Conservation (phyloP, 2,888 invertebrate species). For the Caenorhabditis japonica region DNA sequence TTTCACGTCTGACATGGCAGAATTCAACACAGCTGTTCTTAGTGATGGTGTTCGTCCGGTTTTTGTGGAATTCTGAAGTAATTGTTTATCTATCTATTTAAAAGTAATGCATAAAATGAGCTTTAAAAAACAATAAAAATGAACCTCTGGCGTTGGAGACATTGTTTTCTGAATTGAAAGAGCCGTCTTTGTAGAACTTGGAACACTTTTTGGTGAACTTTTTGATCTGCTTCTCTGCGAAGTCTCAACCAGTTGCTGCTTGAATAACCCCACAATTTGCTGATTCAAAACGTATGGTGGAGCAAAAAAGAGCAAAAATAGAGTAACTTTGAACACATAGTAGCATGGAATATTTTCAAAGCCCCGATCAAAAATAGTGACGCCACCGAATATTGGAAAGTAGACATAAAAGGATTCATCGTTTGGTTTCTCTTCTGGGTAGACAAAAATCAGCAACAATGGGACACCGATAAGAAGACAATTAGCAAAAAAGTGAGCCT, state of each 20-base stretch:
- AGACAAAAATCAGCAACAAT: slow-evolving; percentile 45
- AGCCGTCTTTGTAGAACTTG: slow-evolving; percentile 19
- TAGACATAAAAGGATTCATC: slow-evolving; percentile 48
- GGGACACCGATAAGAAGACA: slow-evolving; percentile 45
- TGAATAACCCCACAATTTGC: not conserved
- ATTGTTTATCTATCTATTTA: no score
- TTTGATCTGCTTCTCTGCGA: not conserved
- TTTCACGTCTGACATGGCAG: slow-evolving; percentile 25
- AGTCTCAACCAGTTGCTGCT: not conserved
- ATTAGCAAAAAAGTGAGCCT: slow-evolving; percentile 52
- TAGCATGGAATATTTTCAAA: slow-evolving; percentile 50
- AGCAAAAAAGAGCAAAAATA: slow-evolving; percentile 46
- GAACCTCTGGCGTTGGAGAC: slow-evolving; percentile 2
- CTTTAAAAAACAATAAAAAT: no score
- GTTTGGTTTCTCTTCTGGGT: slow-evolving; percentile 49
- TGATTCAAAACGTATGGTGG: slow-evolving; percentile 37
- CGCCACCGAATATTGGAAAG: slow-evolving; percentile 39
- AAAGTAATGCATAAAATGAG: not conserved
- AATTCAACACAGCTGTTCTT: no score
- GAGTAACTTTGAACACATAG: slow-evolving; percentile 49
- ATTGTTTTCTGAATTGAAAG: not conserved
- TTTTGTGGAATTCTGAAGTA: not conserved
- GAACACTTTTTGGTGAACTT: not conserved
- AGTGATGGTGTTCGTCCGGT: not conserved
- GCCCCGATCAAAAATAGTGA: slow-evolving; percentile 49